Base-by-base conservation (phyloP, 1,140 invertebrate genomes). In the Cydia fagiglandana region DNA sequence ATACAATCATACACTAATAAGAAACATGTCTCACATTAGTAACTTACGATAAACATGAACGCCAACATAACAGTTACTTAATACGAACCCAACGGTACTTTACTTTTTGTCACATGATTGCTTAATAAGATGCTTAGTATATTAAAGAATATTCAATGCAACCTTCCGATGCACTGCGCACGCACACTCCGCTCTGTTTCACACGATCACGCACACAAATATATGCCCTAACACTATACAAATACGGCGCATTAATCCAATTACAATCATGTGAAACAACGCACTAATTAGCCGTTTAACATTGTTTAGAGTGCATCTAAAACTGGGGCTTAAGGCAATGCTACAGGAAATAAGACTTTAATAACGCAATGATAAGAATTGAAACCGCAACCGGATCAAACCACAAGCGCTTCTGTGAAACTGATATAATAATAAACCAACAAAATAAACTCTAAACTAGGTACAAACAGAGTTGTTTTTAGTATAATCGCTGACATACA, bases 291-390 rank as follows among this genome's bases (percentile, higher is more conserved):
- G 38, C 64, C 53, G 20, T 61, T 77, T 74, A 78, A 80, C 75
- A 79, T 80, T 80, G 76, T 75, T 75, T 73, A 76, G 28, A 76
- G 53, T 9, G 56, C 73, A 38, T 77, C 78, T 76, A 79, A 82
- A 78, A 80, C 81, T 80, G 74, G 77, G 70, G 50, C 81, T 80
- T 45, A 15, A 77, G 76, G 77, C 78, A 75, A 47, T 77, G 68
- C 66, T 74, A 75, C 64, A 74, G 68, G 74, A 79, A 74, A 79
- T 78, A 77, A 45, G 34, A 70, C 66, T 38, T 70, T 70, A 68
- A 68, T 68, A 70, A 70, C 66, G 66, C 66, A 70, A 70, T 38
- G 66, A 38, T 70, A 61, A 45, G 66, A 38, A 38, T 38, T n/a
- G 17, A 41, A 70, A 70, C 66, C 66, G 15, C 66, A 17, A 70